Evolutionary conservation across 2,888 invertebrate genomes (phyloP).

Genomic region (Venustoraphidia nigricollis): DNA sequence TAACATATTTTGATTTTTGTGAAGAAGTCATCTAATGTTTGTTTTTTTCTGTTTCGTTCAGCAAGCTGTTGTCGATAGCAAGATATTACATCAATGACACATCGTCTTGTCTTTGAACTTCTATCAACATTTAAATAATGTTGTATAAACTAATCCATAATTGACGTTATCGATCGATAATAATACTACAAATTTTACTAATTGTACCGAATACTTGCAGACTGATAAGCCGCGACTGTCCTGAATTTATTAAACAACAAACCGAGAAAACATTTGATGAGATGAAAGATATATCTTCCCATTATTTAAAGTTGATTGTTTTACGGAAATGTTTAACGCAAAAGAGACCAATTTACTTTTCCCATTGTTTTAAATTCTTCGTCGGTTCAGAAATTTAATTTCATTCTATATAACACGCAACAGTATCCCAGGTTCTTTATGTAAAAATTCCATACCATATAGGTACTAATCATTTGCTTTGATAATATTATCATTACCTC

Average conservation of each 20-base stretch:
- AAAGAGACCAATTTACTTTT: slow-evolving; percentile 27
- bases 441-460: slow-evolving; percentile 21
- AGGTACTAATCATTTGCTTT: too few species aligned
- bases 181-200: slow-evolving; percentile 38
- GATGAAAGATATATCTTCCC: too few species aligned
- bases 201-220: slow-evolving; percentile 36
- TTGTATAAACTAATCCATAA: too few species aligned
- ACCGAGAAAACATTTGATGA: too few species aligned
- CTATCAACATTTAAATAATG: too few species aligned
- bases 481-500: slow-evolving; percentile 7
- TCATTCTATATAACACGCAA: slow-evolving; percentile 30
- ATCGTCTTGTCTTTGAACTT: too few species aligned
- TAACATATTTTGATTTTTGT: too few species aligned
- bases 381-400: slow-evolving; percentile 31
- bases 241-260: slow-evolving; percentile 27
- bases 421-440: slow-evolving; percentile 27
- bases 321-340: slow-evolving; percentile 19
- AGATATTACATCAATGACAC: too few species aligned
- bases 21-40: too few species aligned
- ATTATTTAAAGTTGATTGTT: slow-evolving; percentile 11
- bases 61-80: too few species aligned
- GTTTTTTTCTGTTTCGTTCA: too few species aligned
- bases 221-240: slow-evolving; percentile 39
- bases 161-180: too few species aligned
- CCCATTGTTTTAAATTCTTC: slow-evolving; percentile 33